These are phyloP conservation scores for Microtus montanus DNA, from an alignment of 2,113 vertebrate species.

Conservation along the genomic window DNA sequence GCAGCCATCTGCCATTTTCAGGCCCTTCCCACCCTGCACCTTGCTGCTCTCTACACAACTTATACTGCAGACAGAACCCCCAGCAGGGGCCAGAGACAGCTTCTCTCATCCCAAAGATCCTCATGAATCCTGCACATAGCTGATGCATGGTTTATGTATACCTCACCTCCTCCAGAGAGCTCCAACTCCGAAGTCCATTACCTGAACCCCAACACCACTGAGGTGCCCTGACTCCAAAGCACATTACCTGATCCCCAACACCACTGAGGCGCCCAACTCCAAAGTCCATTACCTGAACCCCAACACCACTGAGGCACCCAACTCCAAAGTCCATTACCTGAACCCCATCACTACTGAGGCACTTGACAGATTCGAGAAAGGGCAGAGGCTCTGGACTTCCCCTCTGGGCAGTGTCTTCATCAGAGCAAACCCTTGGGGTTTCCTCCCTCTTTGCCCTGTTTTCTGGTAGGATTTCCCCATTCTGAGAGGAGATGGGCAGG, in stretches of 20 bases:
- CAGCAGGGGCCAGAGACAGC: background rate
- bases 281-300: no score
- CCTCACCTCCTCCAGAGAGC: background rate
- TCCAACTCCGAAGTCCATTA: background rate
- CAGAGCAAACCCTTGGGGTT: background rate
- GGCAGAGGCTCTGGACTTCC: background rate
- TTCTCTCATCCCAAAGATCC: rapidly evolving
- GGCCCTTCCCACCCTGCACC: no score
- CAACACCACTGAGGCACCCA: no score
- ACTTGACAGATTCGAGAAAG: background rate
- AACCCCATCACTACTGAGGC: no score
- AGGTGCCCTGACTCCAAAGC: no score
- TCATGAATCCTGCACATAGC: background rate
- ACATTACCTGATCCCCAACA: no score
- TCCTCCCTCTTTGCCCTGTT: no score
- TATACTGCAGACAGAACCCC: background rate
- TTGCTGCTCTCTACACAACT: background rate
- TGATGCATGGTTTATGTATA: background rate
- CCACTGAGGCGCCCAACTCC: no score
- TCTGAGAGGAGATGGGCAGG: background rate
- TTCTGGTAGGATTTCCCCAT: background rate
- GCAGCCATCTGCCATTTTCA: background rate
- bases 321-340: no score
- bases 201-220: background rate
- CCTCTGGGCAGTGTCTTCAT: background rate